A percentile compares a stretch with the other conserved stretches of the same genome.
These are phyloP conservation scores for Elaphurus davidianus DNA, from an alignment of 2,113 vertebrate species.

Conservation along the genomic window DNA sequence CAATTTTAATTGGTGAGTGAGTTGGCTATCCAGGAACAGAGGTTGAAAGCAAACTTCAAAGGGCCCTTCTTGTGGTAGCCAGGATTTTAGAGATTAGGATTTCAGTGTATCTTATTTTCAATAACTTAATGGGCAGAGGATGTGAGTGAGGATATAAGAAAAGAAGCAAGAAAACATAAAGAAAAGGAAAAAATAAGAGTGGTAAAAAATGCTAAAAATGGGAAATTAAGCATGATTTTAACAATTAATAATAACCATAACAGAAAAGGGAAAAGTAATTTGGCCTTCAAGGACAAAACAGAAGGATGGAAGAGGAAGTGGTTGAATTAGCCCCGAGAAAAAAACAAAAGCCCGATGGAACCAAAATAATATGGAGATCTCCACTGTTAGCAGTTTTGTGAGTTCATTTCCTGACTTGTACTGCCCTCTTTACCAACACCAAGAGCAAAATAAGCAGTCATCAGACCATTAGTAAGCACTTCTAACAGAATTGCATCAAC, in stretches of 20 bases:
- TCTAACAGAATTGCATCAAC: not conserved
- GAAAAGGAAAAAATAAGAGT: not conserved
- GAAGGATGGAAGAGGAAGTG: not conserved
- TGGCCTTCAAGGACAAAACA: conserved; percentile 23
- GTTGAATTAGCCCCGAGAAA: not conserved
- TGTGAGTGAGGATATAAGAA: not conserved
- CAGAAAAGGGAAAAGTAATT: not conserved
- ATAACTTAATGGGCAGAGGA: not conserved
- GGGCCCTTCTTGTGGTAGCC: not conserved
- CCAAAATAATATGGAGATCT: not conserved
- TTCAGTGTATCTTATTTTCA: not conserved
- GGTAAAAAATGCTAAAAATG: not conserved
- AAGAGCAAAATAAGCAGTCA: conserved; percentile 54
- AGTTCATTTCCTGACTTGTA: not conserved
- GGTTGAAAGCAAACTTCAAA: conserved; percentile 3
- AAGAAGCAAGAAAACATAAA: not conserved
- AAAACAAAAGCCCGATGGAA: not conserved
- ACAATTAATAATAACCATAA: conserved; percentile 25
- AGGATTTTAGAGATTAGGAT: conserved; percentile 8
- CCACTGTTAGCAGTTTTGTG: not conserved
- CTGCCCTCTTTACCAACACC: conserved; percentile 1
- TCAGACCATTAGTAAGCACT: conserved; percentile 67
- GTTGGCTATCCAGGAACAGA: not conserved
- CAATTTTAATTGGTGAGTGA: not conserved
- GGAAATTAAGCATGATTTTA: not conserved